Conservation (phyloP, 2,797 vertebrate genomes). For the Spinus olivaceus region DNA sequence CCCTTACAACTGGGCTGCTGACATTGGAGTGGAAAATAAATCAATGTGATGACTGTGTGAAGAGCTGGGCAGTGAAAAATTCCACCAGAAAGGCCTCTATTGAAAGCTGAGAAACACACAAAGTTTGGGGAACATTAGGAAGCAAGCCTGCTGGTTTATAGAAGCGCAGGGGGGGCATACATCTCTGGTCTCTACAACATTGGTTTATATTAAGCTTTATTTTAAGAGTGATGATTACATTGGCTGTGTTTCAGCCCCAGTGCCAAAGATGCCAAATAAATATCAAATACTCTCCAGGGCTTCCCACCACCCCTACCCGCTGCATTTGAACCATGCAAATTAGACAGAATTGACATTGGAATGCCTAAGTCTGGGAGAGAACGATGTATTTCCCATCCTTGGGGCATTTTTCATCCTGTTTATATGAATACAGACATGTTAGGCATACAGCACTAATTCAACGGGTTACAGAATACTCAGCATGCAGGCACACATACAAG, state of each 20-base stretch:
- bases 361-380: constrained; percentile 11
- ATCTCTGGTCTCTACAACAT: constrained; percentile 18
- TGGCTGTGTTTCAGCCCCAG: constrained; percentile 13
- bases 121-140: constrained; percentile 11
- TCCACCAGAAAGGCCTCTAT: constrained; percentile 13
- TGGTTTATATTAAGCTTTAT: constrained; percentile 43
- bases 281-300: constrained; percentile 34
- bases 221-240: constrained; percentile 50
- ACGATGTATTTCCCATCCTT: background rate
- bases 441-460: background rate
- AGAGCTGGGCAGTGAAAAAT: constrained; percentile 16
- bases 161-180: background rate
- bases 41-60: background rate
- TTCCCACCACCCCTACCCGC: background rate
- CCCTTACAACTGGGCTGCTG: background rate
- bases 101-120: constrained; percentile 38
- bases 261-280: constrained; percentile 40
- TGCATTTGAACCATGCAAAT: constrained; percentile 36
- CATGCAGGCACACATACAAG: background rate
- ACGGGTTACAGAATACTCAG: background rate
- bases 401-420: constrained; percentile 31
- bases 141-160: constrained; percentile 31
- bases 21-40: constrained; percentile 46
- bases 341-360: constrained; percentile 43
- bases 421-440: background rate